A percentile compares a stretch with the other conserved stretches of the same genome.
Conservation (phyloP, 2,888 invertebrate species). For the Pristionchus fissidentatus region DNA sequence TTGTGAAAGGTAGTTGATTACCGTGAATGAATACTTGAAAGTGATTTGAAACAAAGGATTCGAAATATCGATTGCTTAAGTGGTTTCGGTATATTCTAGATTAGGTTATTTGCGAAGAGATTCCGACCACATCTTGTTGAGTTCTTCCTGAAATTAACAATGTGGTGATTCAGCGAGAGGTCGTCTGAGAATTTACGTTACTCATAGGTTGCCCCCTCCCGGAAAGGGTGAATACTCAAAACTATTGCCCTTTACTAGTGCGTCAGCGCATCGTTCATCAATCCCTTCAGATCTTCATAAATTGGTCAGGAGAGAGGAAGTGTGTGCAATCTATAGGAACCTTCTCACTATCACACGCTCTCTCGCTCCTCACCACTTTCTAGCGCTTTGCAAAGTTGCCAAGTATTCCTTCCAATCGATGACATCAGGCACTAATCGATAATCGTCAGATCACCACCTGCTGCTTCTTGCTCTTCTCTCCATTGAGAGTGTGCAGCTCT, state of each 20-base stretch:
- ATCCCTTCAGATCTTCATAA: too few relatives aligned
- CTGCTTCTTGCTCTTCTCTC: constrained; percentile 41
- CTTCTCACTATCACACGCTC: too few relatives aligned
- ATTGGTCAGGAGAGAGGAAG: too few relatives aligned
- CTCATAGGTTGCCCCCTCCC: not conserved
- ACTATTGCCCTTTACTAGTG: too few relatives aligned
- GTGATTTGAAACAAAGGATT: not conserved
- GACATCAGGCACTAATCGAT: not conserved
- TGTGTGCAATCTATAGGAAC: too few relatives aligned
- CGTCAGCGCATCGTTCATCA: too few relatives aligned
- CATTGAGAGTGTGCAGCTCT: constrained; percentile 38
- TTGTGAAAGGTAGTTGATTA: constrained; percentile 14
- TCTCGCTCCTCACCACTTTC: too few relatives aligned
- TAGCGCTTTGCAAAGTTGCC: too few relatives aligned
- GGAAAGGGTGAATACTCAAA: too few relatives aligned
- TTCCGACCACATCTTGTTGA: constrained; percentile 42
- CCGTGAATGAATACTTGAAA: constrained; percentile 19
- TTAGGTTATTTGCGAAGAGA: constrained; percentile 32
- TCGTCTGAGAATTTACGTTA: not conserved
- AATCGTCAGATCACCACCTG: constrained; percentile 23
- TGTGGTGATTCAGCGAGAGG: not conserved
- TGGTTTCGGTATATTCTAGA: not conserved
- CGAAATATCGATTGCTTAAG: not conserved
- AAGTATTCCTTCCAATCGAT: not conserved
- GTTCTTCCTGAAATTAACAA: constrained; percentile 43